Conservation (phyloP, 2,888 invertebrate species). For the Acleris holmiana region DNA sequence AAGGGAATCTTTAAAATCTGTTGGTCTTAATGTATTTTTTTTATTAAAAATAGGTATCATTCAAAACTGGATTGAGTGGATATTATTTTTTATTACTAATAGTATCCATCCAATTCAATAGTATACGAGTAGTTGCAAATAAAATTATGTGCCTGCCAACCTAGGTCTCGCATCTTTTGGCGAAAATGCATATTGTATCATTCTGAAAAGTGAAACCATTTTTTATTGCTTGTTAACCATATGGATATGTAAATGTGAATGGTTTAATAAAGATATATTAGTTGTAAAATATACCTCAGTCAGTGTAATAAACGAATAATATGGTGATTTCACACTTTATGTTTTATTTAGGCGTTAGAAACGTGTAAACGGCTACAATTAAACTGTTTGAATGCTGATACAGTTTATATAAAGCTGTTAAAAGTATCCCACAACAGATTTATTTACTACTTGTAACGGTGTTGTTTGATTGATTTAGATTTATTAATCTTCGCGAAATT, state of each 20-base stretch:
- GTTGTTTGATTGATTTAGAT: too few relatives aligned
- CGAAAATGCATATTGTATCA: not conserved
- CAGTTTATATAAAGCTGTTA: not conserved
- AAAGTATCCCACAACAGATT: not conserved
- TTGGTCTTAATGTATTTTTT: too few relatives aligned
- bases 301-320: conserved; percentile 53
- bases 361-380: conserved; percentile 56
- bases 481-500: too few relatives aligned
- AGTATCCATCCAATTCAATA: too few relatives aligned
- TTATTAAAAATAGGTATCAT: too few relatives aligned
- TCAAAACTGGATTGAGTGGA: too few relatives aligned
- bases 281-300: conserved; percentile 52
- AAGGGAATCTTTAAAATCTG: too few relatives aligned
- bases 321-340: conserved; percentile 54
- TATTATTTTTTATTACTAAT: too few relatives aligned
- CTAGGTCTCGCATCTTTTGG: too few relatives aligned
- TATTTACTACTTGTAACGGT: too few relatives aligned
- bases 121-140: too few relatives aligned
- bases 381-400: conserved; percentile 46
- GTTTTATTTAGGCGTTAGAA: conserved; percentile 55
- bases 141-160: too few relatives aligned
- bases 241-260: conserved; percentile 14
- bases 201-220: not conserved
- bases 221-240: not conserved
- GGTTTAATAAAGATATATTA: conserved; percentile 45